These are phyloP conservation scores for Rousettus madagascariensis DNA, from an alignment of 2,797 vertebrate species.

Conservation along the genomic window DNA sequence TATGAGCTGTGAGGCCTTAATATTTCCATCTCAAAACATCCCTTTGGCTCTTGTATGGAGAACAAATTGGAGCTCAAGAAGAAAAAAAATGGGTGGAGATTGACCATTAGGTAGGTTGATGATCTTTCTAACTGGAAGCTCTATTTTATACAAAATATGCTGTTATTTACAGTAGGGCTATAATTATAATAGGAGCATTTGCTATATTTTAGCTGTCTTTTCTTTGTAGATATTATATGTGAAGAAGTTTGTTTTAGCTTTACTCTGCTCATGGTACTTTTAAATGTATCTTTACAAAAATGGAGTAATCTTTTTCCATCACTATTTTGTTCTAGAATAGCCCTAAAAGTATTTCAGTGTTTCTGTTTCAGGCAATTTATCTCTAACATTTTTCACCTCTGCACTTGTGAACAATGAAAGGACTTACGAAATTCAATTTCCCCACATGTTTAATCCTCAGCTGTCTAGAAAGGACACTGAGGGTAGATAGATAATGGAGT, in stretches of 20 bases:
- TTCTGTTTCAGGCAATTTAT: conserved; percentile 61
- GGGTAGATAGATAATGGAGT: not conserved
- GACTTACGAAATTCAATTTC: conserved; percentile 67
- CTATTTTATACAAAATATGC: not conserved
- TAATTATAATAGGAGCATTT: not conserved
- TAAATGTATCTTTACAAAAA: conserved; percentile 34
- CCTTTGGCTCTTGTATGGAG: not conserved
- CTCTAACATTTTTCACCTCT: conserved; percentile 50
- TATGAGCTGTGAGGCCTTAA: not conserved
- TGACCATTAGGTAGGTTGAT: not conserved
- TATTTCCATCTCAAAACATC: not conserved
- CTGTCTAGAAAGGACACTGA: conserved; percentile 57
- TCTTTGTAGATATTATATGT: not conserved
- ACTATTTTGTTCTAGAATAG: conserved; percentile 37
- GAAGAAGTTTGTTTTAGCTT: not conserved
- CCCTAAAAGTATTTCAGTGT: conserved; percentile 38
- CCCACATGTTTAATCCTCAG: conserved; percentile 56
- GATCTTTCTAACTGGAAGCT: not conserved
- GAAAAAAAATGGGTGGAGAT: not conserved
- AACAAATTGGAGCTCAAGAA: not conserved
- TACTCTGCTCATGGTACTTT: not conserved
- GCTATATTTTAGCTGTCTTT: not conserved
- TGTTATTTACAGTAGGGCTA: not conserved
- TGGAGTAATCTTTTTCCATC: not conserved
- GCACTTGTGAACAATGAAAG: conserved; percentile 59